Conservation (phyloP, 2,113 vertebrate genomes). For the Phyllostomus discolor region DNA sequence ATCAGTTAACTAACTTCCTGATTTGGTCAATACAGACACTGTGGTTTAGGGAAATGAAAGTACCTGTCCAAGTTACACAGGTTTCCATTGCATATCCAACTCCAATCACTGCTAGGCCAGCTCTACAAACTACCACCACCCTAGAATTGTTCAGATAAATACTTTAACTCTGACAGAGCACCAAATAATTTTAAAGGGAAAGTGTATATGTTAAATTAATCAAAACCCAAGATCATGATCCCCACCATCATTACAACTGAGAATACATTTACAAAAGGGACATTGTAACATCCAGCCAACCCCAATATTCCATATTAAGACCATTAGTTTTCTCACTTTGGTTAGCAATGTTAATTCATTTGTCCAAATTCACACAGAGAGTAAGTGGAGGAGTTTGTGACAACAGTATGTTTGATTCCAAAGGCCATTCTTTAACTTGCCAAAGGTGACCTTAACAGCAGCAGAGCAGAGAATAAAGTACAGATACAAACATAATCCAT, state of each 20-base stretch:
- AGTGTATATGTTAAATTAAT: background rate
- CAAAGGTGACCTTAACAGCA: background rate
- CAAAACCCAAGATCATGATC: background rate
- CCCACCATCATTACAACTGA: background rate
- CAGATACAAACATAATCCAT: background rate
- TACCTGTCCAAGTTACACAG: background rate
- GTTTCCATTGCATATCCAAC: background rate
- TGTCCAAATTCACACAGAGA: background rate
- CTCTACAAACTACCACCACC: background rate
- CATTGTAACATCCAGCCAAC: background rate
- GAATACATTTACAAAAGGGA: background rate
- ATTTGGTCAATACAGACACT: background rate
- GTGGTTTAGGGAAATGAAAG: background rate
- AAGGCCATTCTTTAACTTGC: background rate
- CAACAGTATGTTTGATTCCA: background rate
- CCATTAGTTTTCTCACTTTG: background rate
- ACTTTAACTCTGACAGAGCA: background rate
- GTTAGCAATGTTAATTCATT: background rate
- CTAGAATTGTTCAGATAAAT: background rate
- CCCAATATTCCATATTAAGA: background rate
- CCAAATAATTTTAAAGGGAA: background rate
- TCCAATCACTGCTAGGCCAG: background rate
- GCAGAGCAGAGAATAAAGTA: background rate
- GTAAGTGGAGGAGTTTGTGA: background rate
- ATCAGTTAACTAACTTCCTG: background rate